Base-by-base conservation (phyloP, 2,888 invertebrate genomes). In the Muschampia plurimacula region DNA sequence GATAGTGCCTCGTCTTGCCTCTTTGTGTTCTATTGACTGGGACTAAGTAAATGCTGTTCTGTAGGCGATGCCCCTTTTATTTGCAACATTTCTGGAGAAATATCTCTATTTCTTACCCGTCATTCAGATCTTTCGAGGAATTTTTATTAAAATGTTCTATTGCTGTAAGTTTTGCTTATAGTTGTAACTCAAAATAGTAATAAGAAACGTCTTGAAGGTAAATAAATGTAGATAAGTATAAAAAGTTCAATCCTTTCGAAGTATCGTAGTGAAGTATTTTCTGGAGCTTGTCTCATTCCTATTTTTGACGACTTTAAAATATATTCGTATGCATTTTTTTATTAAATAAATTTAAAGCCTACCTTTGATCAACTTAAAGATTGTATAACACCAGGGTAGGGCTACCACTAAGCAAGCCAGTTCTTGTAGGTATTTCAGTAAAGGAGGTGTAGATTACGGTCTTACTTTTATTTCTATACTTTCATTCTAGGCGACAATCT, bases 1-100 rank as follows among this genome's bases (percentile, higher is more conserved):
- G 84, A 86, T 74, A 73, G 78, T 74, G 72, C 62, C 62, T 74
- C 75, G 78, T 73, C 72, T 67, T 72, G 55, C 55, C 39, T 41
- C 72, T 72, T 72, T 72, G 72, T 72, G 72, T 72, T 72, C 72
- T 72, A 72, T 72, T 72, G 72, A 72, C 67, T 72, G 72, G 67
- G 67, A 72, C 62, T 72, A 72, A 72, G 62, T 72, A 72, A 72
- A 72, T 67, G 67, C 67, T 62, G 72, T 72, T 62, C 67, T 67
- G 72, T 72, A 52, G 72, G 72, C 63, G 67, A 67, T 72, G 57
- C 72, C 67, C 55, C 67, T 72, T 70, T 70, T 72, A 72, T 72
- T 72, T 72, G 67, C 67, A 36, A 69, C 60, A 28, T 72, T 67
- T 72, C 72, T 72, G 62, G 63, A 71, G 74, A 68, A 75, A 75